Evolutionary conservation across 2,797 vertebrate species (phyloP), one percentile per base, ranked within the genome.

Genomic region (Harpagifer antarcticus): DNA sequence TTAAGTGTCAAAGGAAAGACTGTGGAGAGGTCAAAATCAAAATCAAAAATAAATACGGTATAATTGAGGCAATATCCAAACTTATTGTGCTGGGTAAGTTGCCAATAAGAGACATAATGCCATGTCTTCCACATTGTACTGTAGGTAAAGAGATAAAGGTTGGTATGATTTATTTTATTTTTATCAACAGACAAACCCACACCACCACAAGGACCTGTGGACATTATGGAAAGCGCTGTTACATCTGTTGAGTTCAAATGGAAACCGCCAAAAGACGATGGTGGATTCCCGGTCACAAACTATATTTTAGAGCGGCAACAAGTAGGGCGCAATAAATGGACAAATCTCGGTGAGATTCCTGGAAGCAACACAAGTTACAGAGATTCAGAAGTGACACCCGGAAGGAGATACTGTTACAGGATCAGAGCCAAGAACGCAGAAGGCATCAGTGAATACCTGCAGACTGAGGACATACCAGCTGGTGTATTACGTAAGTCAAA

Each of bases 271-370:
- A 95, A 93, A 81, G 96, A 99, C 0, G 91, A 92, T 0, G 97
- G 98, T 0, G 97, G 97, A n/a, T 95, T 91, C 63, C 90, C 93
- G 0, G 19, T 99, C 68, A 92, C 93, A 37, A 89, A 52, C 44
- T 98, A 99, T 13, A 27, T 90, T 0, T 84, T 99, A 5, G 96
- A 97, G 80, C 95, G 95, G 5, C 95, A 93, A 76, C 96, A 97
- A 86, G 70, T 95, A 0, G 97, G 97, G 15, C 91, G 95, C 43
- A 95, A 94, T 0, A 93, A 96, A 42, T 98, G 97, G 97, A 83
- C 81, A 71, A 89, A 89, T 54, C 81, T 97, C 23, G 96, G 95
- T 12, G 94, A 96, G 80, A 77, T 91, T 37, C 73, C 89, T 0
- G 87, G 84, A 2, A 90, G 78, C 78, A 86, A 83, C 48, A 86